Percentiles rank a stretch among this genome's conserved stretches.
phyloP scores from a whole-genome alignment of 2,113 vertebrate genomes.

The Machaerirhynchus nigripectus region DNA sequence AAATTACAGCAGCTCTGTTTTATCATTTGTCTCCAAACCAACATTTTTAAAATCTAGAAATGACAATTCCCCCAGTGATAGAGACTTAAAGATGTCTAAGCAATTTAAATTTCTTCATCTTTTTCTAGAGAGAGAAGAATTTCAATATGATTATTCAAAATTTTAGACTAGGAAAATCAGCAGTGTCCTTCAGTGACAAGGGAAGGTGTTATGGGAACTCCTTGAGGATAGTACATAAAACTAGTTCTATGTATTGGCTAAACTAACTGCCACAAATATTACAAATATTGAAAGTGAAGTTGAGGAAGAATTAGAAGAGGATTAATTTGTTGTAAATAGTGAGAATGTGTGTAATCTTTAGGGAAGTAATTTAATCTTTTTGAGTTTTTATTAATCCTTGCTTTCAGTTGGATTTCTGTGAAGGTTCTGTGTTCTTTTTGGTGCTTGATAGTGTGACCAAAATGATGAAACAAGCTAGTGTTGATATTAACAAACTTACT shows the following conservation, averaged over 20 bases:
- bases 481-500: background rate
- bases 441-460: background rate
- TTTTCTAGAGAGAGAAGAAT: background rate
- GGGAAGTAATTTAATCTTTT: background rate
- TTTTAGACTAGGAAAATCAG: background rate
- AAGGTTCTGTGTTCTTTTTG: background rate
- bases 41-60: background rate
- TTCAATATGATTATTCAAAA: background rate
- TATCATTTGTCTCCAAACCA: background rate
- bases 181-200: background rate
- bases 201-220: background rate
- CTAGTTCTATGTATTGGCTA: background rate
- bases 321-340: background rate
- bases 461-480: background rate
- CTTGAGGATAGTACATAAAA: background rate
- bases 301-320: background rate
- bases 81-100: background rate
- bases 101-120: background rate
- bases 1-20: background rate
- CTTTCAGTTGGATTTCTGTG: background rate
- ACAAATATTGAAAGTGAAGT: background rate
- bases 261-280: background rate
- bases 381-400: background rate
- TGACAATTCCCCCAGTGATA: background rate
- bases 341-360: background rate